Base-by-base conservation (phyloP, 2,888 invertebrate species). In the Monopis laevigella region DNA sequence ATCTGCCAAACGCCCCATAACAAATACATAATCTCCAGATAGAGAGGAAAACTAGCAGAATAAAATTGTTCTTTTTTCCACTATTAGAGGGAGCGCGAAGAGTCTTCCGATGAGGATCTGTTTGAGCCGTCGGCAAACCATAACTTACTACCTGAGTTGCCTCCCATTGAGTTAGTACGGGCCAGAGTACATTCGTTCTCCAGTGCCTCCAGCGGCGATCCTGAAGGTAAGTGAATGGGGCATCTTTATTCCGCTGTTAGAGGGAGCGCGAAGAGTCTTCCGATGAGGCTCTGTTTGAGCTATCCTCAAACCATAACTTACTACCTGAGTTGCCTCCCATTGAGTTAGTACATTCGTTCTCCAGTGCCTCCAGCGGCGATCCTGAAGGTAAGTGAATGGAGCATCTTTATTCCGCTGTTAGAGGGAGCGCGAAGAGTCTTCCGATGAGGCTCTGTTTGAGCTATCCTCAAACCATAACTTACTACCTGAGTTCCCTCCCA, bases 371-470 rank as follows among this genome's bases (percentile, higher is more conserved):
- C 48, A 77, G 68, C 44, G 73, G 71, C 0, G 74, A 74, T 26
- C 67, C 65, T 0, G 74, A 75, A 24, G 74, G 75, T 74, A 39
- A 48, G 44, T 13, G 17, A 21, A 8, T 12, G n/a, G n/a, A n/a
- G n/a, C n/a, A n/a, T n/a, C n/a, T n/a, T n/a, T n/a, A n/a, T n/a
- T n/a, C n/a, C n/a, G n/a, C n/a, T n/a, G n/a, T n/a, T n/a, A 21
- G 36, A 4, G 16, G 11, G 32, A 32, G 14, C 32, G 17, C 14
- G 82, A 92, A 56, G 92, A 92, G 65, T 91, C 90, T 2, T 92
- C 92, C 58, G 90, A 90, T 53, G 89, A 92, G 59, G 83, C 85
- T 5, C 89, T 89, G 41, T 93, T 93, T 35, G 92, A 93, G 57
- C 62, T 82, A 86, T 62, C 80, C 85, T 16, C 85, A 87, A 58